Evolutionary conservation across 2,888 invertebrate genomes (phyloP), one percentile per base, ranked within the genome.

Genomic region (Monopis laevigella): DNA sequence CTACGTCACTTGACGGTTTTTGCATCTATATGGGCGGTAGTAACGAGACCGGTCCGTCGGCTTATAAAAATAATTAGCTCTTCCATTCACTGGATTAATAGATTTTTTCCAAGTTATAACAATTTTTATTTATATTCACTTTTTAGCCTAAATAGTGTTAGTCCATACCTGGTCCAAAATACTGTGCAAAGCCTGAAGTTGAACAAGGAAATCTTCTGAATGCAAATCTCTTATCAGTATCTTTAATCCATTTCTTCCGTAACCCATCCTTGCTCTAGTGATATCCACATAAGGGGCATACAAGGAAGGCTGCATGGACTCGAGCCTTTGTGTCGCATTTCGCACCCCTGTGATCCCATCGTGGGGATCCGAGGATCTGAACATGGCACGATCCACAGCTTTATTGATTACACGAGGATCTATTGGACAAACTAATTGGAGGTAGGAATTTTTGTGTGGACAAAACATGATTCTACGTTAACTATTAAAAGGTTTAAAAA

Each of bases 321-420:
- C 65, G 28, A 70, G 42, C 2, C 71, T 52, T 43, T 58, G 55
- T 0, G 66, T 58, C 42, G 65, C 48, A n/a, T n/a, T n/a, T n/a
- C n/a, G n/a, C n/a, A n/a, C n/a, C n/a, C n/a, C n/a, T 6, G 71
- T 73, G 0, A 50, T 35, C 39, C 63, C 71, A 67, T 50, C 6
- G 10, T 32, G 39, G 3, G 58, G 56, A 46, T 72, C 69, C n/a
- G 57, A 53, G 1, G 51, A 40, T 29, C 45, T 46, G 42, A 53
- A 46, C 70, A 77, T 65, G 6, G 77, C 78, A 2, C 46, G 49
- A 35, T 65, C 65, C 0, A 80, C 72, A 0, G 71, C 67, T 21
- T 73, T 77, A 41, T 80, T 75, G 36, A 80, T 67, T 0, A 74
- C 51, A 1, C 70, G 51, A 0, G 80, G 77, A 30, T 75, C 70